A percentile compares a stretch with the other conserved stretches of the same genome.
Conservation (phyloP, 2,113 vertebrate species). For the Lates calcarifer region DNA sequence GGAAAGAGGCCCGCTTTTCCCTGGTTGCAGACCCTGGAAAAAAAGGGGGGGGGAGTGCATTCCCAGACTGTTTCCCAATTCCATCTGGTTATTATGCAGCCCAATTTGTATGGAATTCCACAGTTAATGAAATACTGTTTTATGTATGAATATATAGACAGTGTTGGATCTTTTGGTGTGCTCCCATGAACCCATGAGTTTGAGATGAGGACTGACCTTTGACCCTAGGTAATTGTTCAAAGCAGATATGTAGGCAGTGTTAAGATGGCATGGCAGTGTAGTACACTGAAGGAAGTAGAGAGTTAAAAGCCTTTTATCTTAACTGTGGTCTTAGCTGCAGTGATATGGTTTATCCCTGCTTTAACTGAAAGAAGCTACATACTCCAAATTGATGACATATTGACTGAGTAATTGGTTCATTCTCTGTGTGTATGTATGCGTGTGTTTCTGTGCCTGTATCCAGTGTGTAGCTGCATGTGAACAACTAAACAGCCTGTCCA, state of each 20-base stretch:
- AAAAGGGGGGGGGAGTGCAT: conserved; percentile 63
- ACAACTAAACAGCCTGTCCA: conserved; percentile 46
- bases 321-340: neutral
- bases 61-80: conserved; percentile 80
- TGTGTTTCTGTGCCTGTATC: neutral
- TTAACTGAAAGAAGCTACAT: conserved; percentile 10
- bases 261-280: neutral
- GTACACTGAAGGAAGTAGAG: neutral
- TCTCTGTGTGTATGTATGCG: neutral
- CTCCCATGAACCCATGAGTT: neutral
- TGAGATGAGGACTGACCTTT: conserved; percentile 38
- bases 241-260: neutral
- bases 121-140: conserved; percentile 74
- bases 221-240: conserved; percentile 16
- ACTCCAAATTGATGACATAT: conserved; percentile 21
- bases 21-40: conserved; percentile 57
- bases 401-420: neutral
- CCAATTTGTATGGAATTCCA: conserved; percentile 80
- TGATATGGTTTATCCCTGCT: conserved; percentile 6
- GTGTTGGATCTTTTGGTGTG: conserved; percentile 16
- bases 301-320: conserved; percentile 34
- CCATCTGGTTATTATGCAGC: conserved; percentile 75
- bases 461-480: conserved; percentile 11
- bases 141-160: conserved; percentile 57
- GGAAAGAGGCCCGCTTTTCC: conserved; percentile 68